These are phyloP conservation scores for Meriones psammophilus DNA, from an alignment of 2,797 vertebrate genomes.

Conservation along the genomic window DNA sequence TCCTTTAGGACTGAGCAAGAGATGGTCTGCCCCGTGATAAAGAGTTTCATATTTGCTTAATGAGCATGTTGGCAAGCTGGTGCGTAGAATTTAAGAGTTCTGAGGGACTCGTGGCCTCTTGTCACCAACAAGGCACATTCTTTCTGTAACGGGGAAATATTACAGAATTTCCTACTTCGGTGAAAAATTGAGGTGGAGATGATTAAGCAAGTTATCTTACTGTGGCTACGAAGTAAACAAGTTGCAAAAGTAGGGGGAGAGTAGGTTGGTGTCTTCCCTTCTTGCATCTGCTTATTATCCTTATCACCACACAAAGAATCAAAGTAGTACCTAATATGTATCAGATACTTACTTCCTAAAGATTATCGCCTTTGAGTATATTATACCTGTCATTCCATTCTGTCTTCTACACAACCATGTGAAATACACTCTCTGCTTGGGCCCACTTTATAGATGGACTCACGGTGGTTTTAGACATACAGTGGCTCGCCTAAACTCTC, in stretches of 20 bases:
- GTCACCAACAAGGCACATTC: slow-evolving; percentile 16
- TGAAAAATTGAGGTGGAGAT: slow-evolving; percentile 59
- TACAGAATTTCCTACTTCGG: slow-evolving; percentile 73
- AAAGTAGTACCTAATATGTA: background rate
- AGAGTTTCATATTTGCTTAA: slow-evolving; percentile 12
- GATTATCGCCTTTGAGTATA: background rate
- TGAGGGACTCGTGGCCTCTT: background rate
- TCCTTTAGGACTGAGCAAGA: slow-evolving; percentile 15
- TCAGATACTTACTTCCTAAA: slow-evolving; percentile 21
- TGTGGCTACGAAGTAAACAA: slow-evolving; percentile 24
- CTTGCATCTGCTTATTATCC: background rate
- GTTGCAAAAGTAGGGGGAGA: slow-evolving; percentile 38
- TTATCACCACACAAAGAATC: background rate
- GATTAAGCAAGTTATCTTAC: slow-evolving; percentile 68
- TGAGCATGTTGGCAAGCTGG: slow-evolving; percentile 13
- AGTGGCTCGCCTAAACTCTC: slow-evolving; percentile 15
- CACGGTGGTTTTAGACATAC: background rate
- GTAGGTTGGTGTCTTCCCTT: background rate
- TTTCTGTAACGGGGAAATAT: slow-evolving; percentile 58
- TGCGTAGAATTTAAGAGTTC: slow-evolving; percentile 30
- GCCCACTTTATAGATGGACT: slow-evolving; percentile 38
- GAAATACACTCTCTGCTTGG: background rate
- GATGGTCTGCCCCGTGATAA: background rate
- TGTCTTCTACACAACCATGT: background rate
- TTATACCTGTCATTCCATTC: slow-evolving; percentile 15